Evolutionary conservation across 2,113 vertebrate genomes (phyloP).

Genomic region (Microtus richardsoni): DNA sequence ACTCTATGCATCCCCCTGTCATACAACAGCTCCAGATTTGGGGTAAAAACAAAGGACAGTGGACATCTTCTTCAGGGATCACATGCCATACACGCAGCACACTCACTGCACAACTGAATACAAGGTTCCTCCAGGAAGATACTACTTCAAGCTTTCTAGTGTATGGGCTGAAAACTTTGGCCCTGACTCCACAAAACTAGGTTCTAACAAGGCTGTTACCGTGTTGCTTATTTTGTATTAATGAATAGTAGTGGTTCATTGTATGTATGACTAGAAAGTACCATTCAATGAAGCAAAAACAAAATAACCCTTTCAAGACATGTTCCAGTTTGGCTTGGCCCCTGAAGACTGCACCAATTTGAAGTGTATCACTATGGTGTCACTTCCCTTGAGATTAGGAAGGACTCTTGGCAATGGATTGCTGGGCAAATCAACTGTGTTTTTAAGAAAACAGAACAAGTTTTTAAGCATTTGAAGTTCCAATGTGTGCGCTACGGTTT

Average conservation of each 20-base stretch:
- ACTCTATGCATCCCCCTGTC: neutral
- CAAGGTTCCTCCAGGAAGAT: neutral
- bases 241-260: neutral
- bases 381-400: neutral
- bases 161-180: neutral
- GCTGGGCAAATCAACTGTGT: neutral
- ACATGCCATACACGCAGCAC: neutral
- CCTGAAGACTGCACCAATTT: neutral
- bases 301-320: neutral
- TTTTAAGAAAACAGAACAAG: neutral
- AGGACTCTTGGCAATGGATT: neutral
- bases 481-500: neutral
- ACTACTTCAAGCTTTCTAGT: neutral
- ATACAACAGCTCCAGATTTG: neutral
- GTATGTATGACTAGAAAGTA: neutral
- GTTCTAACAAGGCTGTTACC: neutral
- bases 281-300: neutral
- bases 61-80: neutral
- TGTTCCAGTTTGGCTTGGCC: neutral
- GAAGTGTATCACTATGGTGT: neutral
- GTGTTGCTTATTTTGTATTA: neutral
- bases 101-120: neutral
- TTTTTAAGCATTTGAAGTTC: neutral
- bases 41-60: neutral
- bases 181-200: neutral